phyloP scores from a whole-genome alignment of 30 jellyfish, hydroid and myxozoan species.

The Aurelia aurita complex sp. Pacific region DNA sequence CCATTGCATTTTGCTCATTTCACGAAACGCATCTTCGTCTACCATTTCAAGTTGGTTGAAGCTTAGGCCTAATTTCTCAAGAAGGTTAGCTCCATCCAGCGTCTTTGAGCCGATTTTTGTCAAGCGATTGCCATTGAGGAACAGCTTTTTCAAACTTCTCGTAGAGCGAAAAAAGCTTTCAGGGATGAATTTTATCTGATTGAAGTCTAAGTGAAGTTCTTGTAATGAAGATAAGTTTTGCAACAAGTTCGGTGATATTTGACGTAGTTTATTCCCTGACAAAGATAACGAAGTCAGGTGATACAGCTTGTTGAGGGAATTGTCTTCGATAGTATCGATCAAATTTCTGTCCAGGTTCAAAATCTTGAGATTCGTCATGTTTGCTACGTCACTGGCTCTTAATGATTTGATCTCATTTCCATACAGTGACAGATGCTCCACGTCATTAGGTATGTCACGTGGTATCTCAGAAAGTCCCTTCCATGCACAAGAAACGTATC shows the following conservation, averaged over 20 bases:
- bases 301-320: slow-evolving; percentile 56
- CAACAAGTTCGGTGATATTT: slow-evolving; percentile 57
- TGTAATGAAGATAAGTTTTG: slow-evolving; percentile 67
- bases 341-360: slow-evolving; percentile 64
- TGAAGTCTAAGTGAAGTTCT: slow-evolving; percentile 84
- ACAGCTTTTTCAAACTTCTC: slow-evolving; percentile 47
- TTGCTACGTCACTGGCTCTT: slow-evolving; percentile 50
- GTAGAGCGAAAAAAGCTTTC: slow-evolving; percentile 44
- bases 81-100: slow-evolving; percentile 25
- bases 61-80: slow-evolving; percentile 73
- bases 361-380: slow-evolving; percentile 51
- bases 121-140: slow-evolving; percentile 72
- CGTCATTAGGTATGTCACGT: slow-evolving; percentile 54
- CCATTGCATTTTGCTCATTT: slow-evolving; percentile 41
- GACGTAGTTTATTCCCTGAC: slow-evolving; percentile 71
- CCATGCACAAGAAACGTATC: slow-evolving; percentile 74
- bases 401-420: slow-evolving; percentile 50
- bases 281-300: slow-evolving; percentile 73
- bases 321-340: slow-evolving; percentile 70
- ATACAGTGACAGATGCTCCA: slow-evolving; percentile 81
- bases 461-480: slow-evolving; percentile 60
- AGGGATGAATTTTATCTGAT: slow-evolving; percentile 59
- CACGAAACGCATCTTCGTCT: slow-evolving; percentile 55
- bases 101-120: slow-evolving; percentile 13
- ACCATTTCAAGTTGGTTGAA: slow-evolving; percentile 55